Base-by-base conservation (phyloP, 2,797 vertebrate species). In the Scleropages formosus region DNA sequence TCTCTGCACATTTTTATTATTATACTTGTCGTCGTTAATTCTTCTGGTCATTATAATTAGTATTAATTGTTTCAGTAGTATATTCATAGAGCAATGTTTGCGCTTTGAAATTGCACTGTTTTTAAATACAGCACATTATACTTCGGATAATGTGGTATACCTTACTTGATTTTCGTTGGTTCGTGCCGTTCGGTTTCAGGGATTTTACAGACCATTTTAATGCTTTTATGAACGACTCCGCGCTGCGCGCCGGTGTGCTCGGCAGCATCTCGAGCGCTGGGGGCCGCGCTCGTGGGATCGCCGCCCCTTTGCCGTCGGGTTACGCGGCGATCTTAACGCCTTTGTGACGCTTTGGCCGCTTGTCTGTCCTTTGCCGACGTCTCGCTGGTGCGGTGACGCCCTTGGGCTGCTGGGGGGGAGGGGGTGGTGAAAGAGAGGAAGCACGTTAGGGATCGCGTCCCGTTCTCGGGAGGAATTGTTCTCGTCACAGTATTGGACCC, bases 141-240 rank as follows among this genome's bases (percentile, higher is more conserved):
- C 82, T 82, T 65, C 75, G 78, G 76, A 80, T 80, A 72, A 74
- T 61, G 70, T 72, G 85, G 80, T 66, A 74, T 69, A 86, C 78
- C 46, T 78, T 61, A 83, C 79, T 81, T 64, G 77, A 74, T 67
- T 82, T 80, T 2, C 63, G 74, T 87, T 84, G 44, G 75, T 82
- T 76, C 31, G 78, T 86, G 86, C 76, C 75, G 78, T 84, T 87
- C 60, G 77, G 79, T 88, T 92, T 92, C 89, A 92, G 89, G 89
- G 89, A 92, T 89, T 88, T 82, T 80, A 20, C 75, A 76, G 71
- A 75, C 69, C 39, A 11, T 64, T 67, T 3, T 56, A 12, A 46
- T 47, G 71, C 9, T 72, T 31, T 60, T n/a, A n/a, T n/a, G n/a
- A n/a, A n/a, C n/a, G n/a, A n/a, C 6, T 39, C 6, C 31, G 6